Base-by-base conservation (phyloP, 1,140 invertebrate genomes). In the Polypedilum pembai region DNA sequence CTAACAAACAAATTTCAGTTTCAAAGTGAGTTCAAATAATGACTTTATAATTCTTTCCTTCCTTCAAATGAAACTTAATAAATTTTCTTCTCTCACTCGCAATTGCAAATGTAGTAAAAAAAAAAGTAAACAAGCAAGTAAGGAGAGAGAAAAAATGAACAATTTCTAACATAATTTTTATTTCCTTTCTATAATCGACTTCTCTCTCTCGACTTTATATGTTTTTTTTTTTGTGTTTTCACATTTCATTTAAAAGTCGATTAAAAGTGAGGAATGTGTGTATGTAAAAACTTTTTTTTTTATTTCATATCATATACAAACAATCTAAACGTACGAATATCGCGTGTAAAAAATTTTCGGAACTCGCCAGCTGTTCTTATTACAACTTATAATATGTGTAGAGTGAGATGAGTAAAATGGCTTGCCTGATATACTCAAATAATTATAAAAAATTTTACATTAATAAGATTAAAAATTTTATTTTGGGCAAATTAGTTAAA, bases 351-450 rank as follows among this genome's bases (percentile, higher is more conserved):
- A 12, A 12, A 4, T 45, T 45, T 56, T 56, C n/a, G 45, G 45
- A 56, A 56, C 45, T n/a, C 45, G 45, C 45, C 45, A 56, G 45
- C 45, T 56, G 45, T 56, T 56, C n/a, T 56, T 56, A 56, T 56
- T 56, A 56, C n/a, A 56, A 56, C n/a, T 12, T 56, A 12, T 56
- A 56, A 12, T 56, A 3, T 56, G n/a, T 56, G 45, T 56, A 56
- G 12, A 12, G 15, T 56, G 45, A 56, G 12, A 15, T 56, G n/a
- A 56, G n/a, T 33, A n/a, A 56, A 56, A 56, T n/a, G 45, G 45
- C n/a, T 56, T 56, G 45, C 45, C 45, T 56, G 45, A 56, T 56
- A 56, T n/a, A 12, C 45, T 12, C 45, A 56, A 56, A 56, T 56
- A 56, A 33, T 33, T 33, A 45, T 12, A 56, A 56, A 56, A 56